Evolutionary conservation across 1,140 invertebrate species (phyloP).

Genomic region (Phortica variegata): DNA sequence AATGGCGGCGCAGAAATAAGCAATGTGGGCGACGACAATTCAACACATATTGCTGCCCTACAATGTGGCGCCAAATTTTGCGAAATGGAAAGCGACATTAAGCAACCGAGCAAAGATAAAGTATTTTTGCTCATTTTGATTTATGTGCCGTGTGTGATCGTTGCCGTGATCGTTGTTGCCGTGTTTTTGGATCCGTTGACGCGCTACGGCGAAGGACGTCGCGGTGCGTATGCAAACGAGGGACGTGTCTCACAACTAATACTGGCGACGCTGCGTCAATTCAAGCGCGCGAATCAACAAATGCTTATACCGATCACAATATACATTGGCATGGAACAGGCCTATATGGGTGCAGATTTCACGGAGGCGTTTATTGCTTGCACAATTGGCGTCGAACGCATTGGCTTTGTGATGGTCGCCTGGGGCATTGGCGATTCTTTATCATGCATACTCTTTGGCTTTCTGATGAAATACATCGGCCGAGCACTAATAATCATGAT

Average conservation of each 20-base stretch:
- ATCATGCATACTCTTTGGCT: conserved; percentile 87
- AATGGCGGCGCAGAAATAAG: conserved; percentile 72
- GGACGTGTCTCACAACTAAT: conserved; percentile 76
- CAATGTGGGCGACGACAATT: conserved; percentile 57
- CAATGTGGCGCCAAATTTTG: conserved; percentile 84
- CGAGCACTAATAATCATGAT: conserved; percentile 82
- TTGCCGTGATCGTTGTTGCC: conserved; percentile 82
- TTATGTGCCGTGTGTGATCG: conserved; percentile 82
- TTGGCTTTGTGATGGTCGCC: conserved; percentile 95
- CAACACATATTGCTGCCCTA: conserved; percentile 59
- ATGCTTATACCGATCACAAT: conserved; percentile 92
- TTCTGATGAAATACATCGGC: conserved; percentile 89
- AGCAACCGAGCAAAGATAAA: conserved; percentile 76
- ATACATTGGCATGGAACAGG: conserved; percentile 97
- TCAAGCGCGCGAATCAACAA: conserved; percentile 87
- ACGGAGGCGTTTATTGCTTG: conserved; percentile 95
- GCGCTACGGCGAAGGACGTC: conserved; percentile 83
- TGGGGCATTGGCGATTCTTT: conserved; percentile 89
- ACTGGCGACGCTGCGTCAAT: conserved; percentile 85
- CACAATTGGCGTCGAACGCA: conserved; percentile 82
- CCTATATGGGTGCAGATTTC: conserved; percentile 92
- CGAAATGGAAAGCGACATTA: conserved; percentile 70
- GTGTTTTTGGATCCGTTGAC: conserved; percentile 87
- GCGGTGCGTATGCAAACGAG: conserved; percentile 66
- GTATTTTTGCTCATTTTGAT: conserved; percentile 86